A percentile compares a stretch with the other conserved stretches of the same genome.
These are phyloP conservation scores for Drosophila teissieri DNA, from an alignment of 1,140 invertebrate genomes.

Conservation along the genomic window DNA sequence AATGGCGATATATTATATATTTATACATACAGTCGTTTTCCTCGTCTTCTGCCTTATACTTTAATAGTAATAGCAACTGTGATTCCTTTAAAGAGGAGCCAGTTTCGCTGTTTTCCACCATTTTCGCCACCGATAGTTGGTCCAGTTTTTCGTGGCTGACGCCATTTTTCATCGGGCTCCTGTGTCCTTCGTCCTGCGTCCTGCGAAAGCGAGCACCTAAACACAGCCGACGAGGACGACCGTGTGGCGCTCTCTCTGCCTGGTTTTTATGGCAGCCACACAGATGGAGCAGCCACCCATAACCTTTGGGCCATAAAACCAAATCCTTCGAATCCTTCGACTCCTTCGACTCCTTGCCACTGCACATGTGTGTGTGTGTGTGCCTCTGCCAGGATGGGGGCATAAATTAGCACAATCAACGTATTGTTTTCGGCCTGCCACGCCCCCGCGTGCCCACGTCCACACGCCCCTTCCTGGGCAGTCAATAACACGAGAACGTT, in stretches of 20 bases:
- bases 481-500: constrained; percentile 81
- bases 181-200: constrained; percentile 4
- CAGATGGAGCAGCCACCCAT: constrained; percentile 28
- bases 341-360: background rate
- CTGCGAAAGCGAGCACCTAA: constrained; percentile 58
- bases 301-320: constrained; percentile 78
- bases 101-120: background rate
- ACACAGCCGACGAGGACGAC: constrained; percentile 60
- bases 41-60: background rate
- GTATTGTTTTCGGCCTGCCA: constrained; percentile 76
- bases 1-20: background rate
- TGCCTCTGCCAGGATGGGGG: constrained; percentile 35
- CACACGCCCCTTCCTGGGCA: constrained; percentile 27
- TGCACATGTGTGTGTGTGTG: constrained; percentile 5
- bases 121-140: background rate
- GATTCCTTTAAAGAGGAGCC: constrained; percentile 16
- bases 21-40: no score
- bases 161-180: constrained; percentile 71
- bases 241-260: constrained; percentile 66
- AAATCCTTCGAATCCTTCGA: constrained; percentile 48
- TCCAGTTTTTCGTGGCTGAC: constrained; percentile 60
- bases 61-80: background rate
- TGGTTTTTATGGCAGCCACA: constrained; percentile 70
- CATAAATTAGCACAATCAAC: constrained; percentile 83
- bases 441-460: no score